Conservation (phyloP, 1,140 invertebrate species). For the Megalopta genalis region DNA sequence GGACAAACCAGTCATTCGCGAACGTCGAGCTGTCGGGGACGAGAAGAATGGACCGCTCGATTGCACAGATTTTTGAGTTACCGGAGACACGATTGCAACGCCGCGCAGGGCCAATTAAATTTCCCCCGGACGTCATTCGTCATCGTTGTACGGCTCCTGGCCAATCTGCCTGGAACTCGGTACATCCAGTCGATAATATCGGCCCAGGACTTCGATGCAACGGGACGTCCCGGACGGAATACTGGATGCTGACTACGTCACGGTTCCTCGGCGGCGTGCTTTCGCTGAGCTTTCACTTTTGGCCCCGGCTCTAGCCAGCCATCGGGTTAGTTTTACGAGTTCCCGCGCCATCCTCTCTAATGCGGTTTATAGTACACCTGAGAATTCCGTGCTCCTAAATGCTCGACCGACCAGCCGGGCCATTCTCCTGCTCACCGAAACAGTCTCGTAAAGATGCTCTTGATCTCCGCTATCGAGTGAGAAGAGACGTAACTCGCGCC, state of each 20-base stretch:
- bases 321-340: conserved; percentile 58
- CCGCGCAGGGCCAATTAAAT: conserved; percentile 37
- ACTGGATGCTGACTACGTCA: conserved; percentile 2
- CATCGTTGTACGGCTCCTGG: conserved; percentile 23
- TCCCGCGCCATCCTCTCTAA: conserved; percentile 49
- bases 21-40: conserved; percentile 13
- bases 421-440: not conserved
- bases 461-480: not conserved
- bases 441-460: not conserved
- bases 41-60: not conserved
- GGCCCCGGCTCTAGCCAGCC: conserved; percentile 1
- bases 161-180: conserved; percentile 3
- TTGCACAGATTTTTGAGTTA: conserved; percentile 37
- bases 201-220: conserved; percentile 10
- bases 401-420: not conserved
- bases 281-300: conserved; percentile 69
- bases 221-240: conserved; percentile 26
- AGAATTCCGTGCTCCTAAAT: conserved; percentile 41
- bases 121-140: conserved; percentile 38
- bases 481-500: not conserved
- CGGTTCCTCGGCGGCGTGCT: conserved; percentile 9
- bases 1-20: not conserved
- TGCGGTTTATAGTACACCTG: conserved; percentile 55
- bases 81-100: conserved; percentile 12
- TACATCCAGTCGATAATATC: conserved; percentile 33